A percentile compares a stretch with the other conserved stretches of the same genome.
phyloP scores from a whole-genome alignment of 2,888 invertebrate genomes.

The Leptogaster cylindrica region DNA sequence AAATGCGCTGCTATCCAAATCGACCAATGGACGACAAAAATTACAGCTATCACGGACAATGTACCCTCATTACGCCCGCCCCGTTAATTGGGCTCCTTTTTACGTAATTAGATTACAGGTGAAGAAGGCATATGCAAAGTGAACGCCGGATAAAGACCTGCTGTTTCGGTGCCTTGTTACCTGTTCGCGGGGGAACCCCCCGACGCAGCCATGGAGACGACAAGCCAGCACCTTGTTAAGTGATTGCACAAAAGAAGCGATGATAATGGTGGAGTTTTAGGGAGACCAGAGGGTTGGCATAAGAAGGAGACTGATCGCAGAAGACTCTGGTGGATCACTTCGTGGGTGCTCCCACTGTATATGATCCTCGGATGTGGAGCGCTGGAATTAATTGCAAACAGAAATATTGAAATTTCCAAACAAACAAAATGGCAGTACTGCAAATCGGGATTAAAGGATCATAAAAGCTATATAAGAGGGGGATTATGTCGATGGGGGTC shows the following conservation, averaged over 20 bases:
- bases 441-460: no score
- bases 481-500: no score
- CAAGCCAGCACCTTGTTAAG: constrained; percentile 30
- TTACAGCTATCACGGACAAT: constrained; percentile 27
- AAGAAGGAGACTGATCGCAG: no score
- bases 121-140: constrained; percentile 23
- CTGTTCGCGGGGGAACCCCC: constrained; percentile 1
- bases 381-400: no score
- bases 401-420: no score
- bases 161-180: constrained; percentile 17
- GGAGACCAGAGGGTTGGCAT: no score
- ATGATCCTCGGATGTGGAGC: no score
- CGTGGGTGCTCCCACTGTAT: no score
- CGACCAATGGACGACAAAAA: neutral
- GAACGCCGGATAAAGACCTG: neutral
- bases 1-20: no score
- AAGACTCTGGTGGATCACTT: no score
- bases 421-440: no score
- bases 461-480: no score
- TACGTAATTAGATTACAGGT: constrained; percentile 28
- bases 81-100: constrained; percentile 25
- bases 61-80: constrained; percentile 14
- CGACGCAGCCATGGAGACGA: neutral
- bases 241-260: neutral
- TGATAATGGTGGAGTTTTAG: constrained; percentile 4